phyloP scores from a whole-genome alignment of 2,113 vertebrate species.

The Monopterus albus region DNA sequence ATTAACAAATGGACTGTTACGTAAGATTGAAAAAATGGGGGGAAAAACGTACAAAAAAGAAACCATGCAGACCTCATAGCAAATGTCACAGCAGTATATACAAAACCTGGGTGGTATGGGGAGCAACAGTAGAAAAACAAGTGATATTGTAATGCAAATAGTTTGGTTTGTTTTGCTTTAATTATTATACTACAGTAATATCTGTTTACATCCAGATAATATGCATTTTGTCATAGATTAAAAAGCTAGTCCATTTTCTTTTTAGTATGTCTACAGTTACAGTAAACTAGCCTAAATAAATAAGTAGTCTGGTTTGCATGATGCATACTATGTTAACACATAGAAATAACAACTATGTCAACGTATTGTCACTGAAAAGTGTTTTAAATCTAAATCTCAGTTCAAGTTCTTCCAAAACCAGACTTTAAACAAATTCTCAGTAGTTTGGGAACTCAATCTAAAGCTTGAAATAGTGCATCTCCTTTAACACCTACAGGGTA shows the following conservation, averaged over 20 bases:
- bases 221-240: conserved; percentile 37
- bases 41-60: conserved; percentile 24
- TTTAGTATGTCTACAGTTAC: conserved; percentile 46
- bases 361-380: conserved; percentile 7
- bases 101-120: conserved; percentile 35
- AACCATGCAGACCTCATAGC: conserved; percentile 57
- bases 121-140: conserved; percentile 45
- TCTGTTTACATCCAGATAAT: conserved; percentile 45
- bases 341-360: conserved; percentile 36
- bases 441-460: conserved; percentile 17
- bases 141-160: conserved; percentile 28
- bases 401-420: conserved; percentile 7
- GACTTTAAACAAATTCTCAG: conserved; percentile 11
- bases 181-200: conserved; percentile 48
- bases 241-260: conserved; percentile 18
- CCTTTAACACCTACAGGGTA: conserved; percentile 14
- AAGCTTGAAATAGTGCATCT: conserved; percentile 51
- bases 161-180: conserved; percentile 50
- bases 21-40: too few species aligned
- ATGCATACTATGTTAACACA: conserved; percentile 37
- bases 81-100: conserved; percentile 41
- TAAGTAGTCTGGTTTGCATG: conserved; percentile 48
- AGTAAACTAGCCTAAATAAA: conserved; percentile 55
- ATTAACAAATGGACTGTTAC: conserved; percentile 12
- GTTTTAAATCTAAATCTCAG: conserved; percentile 3